Evolutionary conservation across 2,113 vertebrate genomes (phyloP).

Genomic region (Oreochromis tanganicae): DNA sequence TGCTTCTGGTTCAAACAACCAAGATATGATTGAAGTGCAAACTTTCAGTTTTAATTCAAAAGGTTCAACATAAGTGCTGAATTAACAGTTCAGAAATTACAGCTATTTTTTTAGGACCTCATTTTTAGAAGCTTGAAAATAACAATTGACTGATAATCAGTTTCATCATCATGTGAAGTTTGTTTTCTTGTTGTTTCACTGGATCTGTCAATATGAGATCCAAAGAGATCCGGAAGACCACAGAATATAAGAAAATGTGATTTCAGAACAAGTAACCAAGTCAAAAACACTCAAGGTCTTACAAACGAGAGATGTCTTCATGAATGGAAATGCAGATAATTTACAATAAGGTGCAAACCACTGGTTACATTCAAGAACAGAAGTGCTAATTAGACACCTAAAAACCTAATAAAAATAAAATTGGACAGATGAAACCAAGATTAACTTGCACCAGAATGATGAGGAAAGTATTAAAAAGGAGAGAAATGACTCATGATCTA

Average conservation of each 20-base stretch:
- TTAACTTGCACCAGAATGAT: background rate
- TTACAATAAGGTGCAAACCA: background rate
- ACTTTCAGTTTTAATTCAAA: background rate
- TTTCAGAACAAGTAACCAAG: background rate
- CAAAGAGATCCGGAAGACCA: accelerated
- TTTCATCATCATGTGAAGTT: background rate
- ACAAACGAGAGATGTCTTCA: background rate
- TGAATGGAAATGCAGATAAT: background rate
- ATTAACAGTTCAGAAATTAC: background rate
- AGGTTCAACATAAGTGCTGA: background rate
- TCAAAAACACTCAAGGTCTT: background rate
- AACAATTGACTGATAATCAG: background rate
- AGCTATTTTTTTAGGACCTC: background rate
- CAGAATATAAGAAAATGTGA: background rate
- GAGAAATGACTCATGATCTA: accelerated
- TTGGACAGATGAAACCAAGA: background rate
- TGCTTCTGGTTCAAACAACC: accelerated
- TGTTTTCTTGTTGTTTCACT: background rate
- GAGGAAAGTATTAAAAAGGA: background rate
- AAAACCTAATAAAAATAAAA: background rate
- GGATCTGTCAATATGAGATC: background rate
- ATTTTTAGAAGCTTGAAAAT: background rate
- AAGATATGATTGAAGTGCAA: background rate
- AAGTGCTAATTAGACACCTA: background rate
- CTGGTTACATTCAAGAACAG: background rate